A percentile compares a stretch with the other conserved stretches of the same genome.
phyloP scores from a whole-genome alignment of 2,797 vertebrate species.

The Rachycentron canadum region DNA sequence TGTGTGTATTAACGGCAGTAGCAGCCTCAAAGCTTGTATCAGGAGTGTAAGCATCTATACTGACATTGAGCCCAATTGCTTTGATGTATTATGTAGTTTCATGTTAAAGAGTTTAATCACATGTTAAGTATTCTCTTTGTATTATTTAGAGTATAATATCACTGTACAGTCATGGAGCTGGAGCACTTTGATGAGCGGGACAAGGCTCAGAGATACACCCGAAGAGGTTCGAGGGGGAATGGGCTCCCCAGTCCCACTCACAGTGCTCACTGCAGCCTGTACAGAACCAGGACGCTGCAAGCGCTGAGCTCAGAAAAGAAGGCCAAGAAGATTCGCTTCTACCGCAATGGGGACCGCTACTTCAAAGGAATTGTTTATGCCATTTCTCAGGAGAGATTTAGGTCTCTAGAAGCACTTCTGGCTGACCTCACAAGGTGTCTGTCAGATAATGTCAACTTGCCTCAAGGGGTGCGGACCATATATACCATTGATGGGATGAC shows the following conservation, averaged over 20 bases:
- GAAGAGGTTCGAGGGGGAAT: constrained; percentile 92
- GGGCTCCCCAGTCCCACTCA: constrained; percentile 97
- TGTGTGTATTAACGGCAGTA: constrained; percentile 48
- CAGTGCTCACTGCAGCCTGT: constrained; percentile 99
- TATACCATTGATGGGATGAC: constrained; percentile 92
- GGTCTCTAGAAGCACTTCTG: constrained; percentile 95
- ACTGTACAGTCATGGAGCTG: constrained; percentile 89
- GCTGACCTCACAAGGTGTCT: constrained; percentile 96
- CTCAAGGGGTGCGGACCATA: constrained; percentile 96
- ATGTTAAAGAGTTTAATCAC: constrained; percentile 5
- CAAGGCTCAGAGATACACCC: constrained; percentile 92
- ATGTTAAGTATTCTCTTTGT: constrained; percentile 17
- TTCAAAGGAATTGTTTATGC: constrained; percentile 99
- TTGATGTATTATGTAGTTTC: constrained; percentile 1
- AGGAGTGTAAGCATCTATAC: constrained; percentile 20
- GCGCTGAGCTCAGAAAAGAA: constrained; percentile 96
- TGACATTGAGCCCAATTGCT: constrained; percentile 15
- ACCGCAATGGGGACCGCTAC: constrained; percentile 98
- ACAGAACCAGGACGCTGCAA: constrained; percentile 95
- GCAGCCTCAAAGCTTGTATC: constrained; percentile 40
- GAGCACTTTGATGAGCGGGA: constrained; percentile 99
- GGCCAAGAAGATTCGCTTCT: constrained; percentile 98
- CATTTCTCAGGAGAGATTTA: constrained; percentile 95
- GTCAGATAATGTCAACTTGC: constrained; percentile 97
- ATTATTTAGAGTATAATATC: constrained; percentile 42